Evolutionary conservation across 1,140 invertebrate species (phyloP).

Genomic region (Drosophila lacertosa): DNA sequence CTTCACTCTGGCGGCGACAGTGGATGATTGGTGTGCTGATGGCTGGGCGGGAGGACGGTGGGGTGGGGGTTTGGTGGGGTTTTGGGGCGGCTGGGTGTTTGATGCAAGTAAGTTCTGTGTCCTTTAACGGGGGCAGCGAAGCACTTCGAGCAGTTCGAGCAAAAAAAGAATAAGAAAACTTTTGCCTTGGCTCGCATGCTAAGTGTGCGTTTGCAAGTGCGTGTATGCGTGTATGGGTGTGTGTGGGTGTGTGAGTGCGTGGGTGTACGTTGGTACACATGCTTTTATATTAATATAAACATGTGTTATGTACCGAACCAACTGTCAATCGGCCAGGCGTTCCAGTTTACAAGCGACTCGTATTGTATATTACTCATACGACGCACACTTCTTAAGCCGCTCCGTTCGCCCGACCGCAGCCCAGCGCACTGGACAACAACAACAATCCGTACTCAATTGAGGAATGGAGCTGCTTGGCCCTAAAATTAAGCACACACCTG

Average conservation of each 20-base stretch:
- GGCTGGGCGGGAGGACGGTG: not conserved
- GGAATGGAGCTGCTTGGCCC: not conserved
- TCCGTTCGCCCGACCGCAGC: too few relatives aligned
- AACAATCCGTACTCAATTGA: not conserved
- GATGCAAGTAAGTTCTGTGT: conserved; percentile 4
- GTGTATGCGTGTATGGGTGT: not conserved
- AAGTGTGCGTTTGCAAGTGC: not conserved
- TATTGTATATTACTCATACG: conserved; percentile 15
- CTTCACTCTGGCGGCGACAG: not conserved
- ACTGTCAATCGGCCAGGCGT: conserved; percentile 17
- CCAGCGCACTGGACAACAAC: not conserved
- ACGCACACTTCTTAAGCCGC: not conserved
- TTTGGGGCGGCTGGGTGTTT: too few relatives aligned
- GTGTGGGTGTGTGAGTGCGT: not conserved
- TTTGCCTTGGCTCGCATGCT: conserved; percentile 14
- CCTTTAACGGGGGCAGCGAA: conserved; percentile 43
- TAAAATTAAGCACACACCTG: not conserved
- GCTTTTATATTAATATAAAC: not conserved
- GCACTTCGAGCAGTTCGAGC: conserved; percentile 44
- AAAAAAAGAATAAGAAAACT: conserved; percentile 51
- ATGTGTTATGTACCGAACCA: conserved; percentile 1
- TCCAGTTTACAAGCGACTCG: not conserved
- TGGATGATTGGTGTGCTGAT: not conserved
- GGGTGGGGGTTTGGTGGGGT: not conserved
- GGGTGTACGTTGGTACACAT: not conserved